Evolutionary conservation across 2,113 vertebrate species (phyloP).

Genomic region (Gopherus flavomarginatus): DNA sequence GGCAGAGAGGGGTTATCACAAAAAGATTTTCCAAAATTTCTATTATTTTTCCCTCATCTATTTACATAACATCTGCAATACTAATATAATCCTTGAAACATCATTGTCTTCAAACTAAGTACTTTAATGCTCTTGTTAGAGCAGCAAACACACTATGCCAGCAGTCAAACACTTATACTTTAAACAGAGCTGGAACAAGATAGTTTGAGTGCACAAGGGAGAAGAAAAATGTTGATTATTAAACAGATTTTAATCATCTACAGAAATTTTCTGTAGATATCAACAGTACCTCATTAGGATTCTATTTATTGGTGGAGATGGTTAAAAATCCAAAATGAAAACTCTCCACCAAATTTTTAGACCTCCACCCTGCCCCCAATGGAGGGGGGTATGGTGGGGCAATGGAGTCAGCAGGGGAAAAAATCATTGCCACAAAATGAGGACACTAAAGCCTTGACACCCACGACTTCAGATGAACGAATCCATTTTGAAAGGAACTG

Average conservation of each 20-base stretch:
- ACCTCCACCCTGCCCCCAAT: neutral
- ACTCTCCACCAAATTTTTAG: neutral
- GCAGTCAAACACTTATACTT: neutral
- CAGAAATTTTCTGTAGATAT: neutral
- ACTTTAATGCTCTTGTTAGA: neutral
- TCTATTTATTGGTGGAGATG: neutral
- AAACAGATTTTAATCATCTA: neutral
- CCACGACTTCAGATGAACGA: neutral
- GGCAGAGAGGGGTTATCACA: neutral
- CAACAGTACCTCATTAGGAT: neutral
- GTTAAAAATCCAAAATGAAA: neutral
- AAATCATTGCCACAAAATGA: neutral
- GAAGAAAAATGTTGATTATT: neutral
- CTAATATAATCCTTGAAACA: neutral
- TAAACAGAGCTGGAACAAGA: neutral
- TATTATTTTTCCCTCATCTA: neutral
- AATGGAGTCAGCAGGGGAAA: neutral
- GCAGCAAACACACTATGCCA: neutral
- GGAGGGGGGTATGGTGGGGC: neutral
- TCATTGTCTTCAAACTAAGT: neutral
- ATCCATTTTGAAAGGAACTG: neutral
- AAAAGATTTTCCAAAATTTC: neutral
- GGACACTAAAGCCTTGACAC: neutral
- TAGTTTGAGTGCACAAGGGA: neutral
- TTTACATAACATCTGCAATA: neutral